Percentiles rank a stretch among this genome's conserved stretches.
These are phyloP conservation scores for Aplodontia rufa DNA, from an alignment of 2,113 vertebrate genomes.

Conservation along the genomic window DNA sequence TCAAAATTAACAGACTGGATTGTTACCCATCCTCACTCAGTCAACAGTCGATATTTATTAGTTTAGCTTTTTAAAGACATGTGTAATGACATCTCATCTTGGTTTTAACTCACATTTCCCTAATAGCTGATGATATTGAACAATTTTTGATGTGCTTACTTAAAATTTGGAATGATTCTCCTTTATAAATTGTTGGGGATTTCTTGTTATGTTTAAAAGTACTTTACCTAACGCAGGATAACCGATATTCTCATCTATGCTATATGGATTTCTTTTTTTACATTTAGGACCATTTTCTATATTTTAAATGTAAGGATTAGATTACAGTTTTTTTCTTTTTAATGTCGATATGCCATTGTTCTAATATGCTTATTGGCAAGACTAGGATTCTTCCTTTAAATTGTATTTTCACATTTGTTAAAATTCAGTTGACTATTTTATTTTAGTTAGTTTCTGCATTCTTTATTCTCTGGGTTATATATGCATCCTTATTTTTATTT, in stretches of 20 bases:
- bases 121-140: background rate
- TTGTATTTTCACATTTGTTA: background rate
- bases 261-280: background rate
- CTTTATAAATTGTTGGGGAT: background rate
- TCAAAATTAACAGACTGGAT: background rate
- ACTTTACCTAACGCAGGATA: background rate
- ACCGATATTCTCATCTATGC: background rate
- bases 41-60: background rate
- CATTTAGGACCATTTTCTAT: background rate
- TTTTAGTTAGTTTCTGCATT: background rate
- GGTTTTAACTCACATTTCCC: too few species aligned
- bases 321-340: background rate
- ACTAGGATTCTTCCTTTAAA: background rate
- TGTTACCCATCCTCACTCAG: background rate
- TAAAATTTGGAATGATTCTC: background rate
- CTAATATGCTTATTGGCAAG: too few species aligned
- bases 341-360: background rate
- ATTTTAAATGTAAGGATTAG: background rate
- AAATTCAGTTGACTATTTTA: background rate
- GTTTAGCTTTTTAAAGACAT: background rate
- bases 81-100: too few species aligned
- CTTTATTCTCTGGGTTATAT: background rate
- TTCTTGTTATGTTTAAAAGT: background rate
- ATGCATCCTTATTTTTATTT: too few species aligned
- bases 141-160: background rate